phyloP scores from a whole-genome alignment of 1,140 invertebrate species.

The Augochlora pura region DNA sequence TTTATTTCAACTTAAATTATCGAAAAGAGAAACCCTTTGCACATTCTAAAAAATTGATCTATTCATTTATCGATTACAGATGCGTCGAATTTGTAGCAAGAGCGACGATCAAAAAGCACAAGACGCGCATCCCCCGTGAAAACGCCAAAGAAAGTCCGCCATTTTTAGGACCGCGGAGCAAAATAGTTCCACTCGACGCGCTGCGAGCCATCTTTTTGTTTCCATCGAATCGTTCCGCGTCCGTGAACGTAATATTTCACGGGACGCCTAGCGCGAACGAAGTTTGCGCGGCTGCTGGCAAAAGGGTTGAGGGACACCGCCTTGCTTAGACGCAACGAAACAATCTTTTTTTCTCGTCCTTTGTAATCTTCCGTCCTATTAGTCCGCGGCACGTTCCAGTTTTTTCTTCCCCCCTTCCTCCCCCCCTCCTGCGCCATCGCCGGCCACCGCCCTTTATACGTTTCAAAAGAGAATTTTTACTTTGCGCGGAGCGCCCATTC shows the following conservation, averaged over 20 bases:
- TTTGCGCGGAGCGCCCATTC: not conserved
- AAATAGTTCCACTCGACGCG: not conserved
- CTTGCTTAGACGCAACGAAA: not conserved
- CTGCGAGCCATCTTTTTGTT: not conserved
- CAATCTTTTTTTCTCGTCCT: not conserved
- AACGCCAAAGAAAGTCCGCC: too few species aligned
- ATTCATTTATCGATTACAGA: too few species aligned
- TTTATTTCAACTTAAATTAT: too few species aligned
- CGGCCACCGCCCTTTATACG: too few species aligned
- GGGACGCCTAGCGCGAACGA: not conserved
- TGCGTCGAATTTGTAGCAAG: too few species aligned
- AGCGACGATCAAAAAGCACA: too few species aligned
- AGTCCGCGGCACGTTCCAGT: constrained; percentile 10
- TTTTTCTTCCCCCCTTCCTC: constrained; percentile 20
- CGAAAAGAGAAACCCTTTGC: too few species aligned
- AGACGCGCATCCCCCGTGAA: too few species aligned
- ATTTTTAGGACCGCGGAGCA: too few species aligned
- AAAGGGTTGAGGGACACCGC: not conserved
- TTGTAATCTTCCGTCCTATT: not conserved
- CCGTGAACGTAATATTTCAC: not conserved
- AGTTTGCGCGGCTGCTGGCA: too few species aligned
- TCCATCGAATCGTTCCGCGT: not conserved
- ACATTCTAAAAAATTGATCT: too few species aligned
- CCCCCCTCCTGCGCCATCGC: too few species aligned
- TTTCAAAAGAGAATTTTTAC: constrained; percentile 3